These are phyloP conservation scores for Synergus gifuensis DNA, from an alignment of 2,888 invertebrate species.

Conservation along the genomic window DNA sequence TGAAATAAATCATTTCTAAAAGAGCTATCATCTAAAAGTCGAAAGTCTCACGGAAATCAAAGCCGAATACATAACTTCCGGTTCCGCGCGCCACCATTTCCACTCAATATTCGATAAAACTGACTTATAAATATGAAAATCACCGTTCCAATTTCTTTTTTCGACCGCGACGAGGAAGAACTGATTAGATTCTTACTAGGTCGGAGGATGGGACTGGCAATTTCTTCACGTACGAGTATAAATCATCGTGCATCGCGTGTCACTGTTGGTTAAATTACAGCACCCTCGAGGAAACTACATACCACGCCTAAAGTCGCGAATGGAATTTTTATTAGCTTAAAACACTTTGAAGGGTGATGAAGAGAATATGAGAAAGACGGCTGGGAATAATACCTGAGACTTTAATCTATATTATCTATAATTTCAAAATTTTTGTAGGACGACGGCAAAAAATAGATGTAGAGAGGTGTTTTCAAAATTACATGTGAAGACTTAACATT, in stretches of 20 bases:
- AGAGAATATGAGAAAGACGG: constrained; percentile 1
- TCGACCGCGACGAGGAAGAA: constrained; percentile 16
- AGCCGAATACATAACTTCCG: constrained; percentile 20
- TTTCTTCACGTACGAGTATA: constrained; percentile 40
- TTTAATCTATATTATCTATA: neutral
- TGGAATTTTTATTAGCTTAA: constrained; percentile 39
- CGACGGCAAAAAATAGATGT: neutral
- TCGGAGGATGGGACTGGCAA: constrained; percentile 33
- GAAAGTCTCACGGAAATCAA: neutral
- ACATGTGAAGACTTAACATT: too few relatives aligned
- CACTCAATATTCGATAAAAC: constrained; percentile 25
- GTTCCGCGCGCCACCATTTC: constrained; percentile 24
- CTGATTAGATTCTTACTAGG: constrained; percentile 37
- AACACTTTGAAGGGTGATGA: constrained; percentile 32
- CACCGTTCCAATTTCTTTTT: constrained; percentile 19
- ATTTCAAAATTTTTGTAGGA: neutral
- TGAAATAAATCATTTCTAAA: constrained; percentile 20
- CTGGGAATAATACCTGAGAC: neutral
- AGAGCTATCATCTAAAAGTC: neutral
- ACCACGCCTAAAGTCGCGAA: constrained; percentile 39
- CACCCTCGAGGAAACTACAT: constrained; percentile 38
- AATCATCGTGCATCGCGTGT: constrained; percentile 40
- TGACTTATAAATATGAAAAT: constrained; percentile 30
- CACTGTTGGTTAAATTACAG: constrained; percentile 39
- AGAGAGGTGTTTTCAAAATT: too few relatives aligned